Base-by-base conservation (phyloP, 2,113 vertebrate species). In the Onychostruthus taczanowskii region DNA sequence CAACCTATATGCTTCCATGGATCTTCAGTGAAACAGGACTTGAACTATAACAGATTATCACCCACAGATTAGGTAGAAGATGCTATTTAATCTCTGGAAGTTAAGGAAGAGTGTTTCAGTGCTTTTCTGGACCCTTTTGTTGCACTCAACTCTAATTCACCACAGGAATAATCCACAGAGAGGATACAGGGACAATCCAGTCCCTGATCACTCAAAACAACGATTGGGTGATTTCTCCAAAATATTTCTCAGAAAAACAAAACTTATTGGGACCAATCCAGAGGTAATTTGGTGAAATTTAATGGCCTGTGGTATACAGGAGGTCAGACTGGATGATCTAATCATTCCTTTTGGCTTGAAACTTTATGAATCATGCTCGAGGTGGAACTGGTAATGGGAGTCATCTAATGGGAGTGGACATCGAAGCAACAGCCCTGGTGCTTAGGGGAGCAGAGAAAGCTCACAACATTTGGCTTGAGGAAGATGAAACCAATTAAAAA, bases 361-460 rank as follows among this genome's bases (percentile, higher is more conserved):
- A 94, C 85, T 95, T 90, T 64, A 94, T 97, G 94, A 97, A 86
- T 96, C 94, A 96, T 92, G 64, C 76, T 88, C 47, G 88, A 97
- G 94, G 87, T 97, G 93, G 96, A 96, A 95, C 94, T 94, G 74
- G 94, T 79, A 94, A 95, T 69, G 72, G 74, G 84, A 95, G 87
- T 94, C 87, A 83, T 96, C 87, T 94, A 95, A 95, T 95, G 93
- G 93, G 93, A 97, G 95, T 93, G 90, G 88, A 97, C 93, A 86
- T 49, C 12, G 94, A 81, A 89, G 93, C 72, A 95, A 95, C 93
- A 94, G 87, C 93, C 90, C 92, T 88, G 75, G 83, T 77, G 68
- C 87, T 94, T 95, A 91, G 75, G 76, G 90, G 72, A 97, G 82
- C 82, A 90, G 72, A 35, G 82, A 83, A 86, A 94, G 27, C 75